A percentile compares a stretch with the other conserved stretches of the same genome.
These are phyloP conservation scores for Pterocles gutturalis DNA, from an alignment of 2,113 vertebrate species.

Conservation along the genomic window DNA sequence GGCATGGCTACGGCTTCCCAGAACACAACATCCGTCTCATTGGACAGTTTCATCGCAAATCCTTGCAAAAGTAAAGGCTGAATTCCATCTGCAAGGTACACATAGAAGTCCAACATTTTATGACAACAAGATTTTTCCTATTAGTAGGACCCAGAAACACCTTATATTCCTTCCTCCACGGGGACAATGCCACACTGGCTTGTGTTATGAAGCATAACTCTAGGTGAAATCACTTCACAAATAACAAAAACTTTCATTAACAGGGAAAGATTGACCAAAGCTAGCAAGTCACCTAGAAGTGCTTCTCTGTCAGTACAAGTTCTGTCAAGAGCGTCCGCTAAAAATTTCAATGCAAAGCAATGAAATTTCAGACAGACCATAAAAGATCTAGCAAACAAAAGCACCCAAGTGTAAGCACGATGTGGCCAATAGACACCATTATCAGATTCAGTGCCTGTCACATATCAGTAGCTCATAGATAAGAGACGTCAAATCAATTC, in stretches of 20 bases:
- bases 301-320: neutral
- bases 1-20: rapidly evolving
- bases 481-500: constrained; percentile 20
- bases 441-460: neutral
- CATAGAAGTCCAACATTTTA: neutral
- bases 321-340: neutral
- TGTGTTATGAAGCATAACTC: neutral
- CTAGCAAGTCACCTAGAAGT: neutral
- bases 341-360: neutral
- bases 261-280: neutral
- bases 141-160: neutral
- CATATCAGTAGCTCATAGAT: neutral
- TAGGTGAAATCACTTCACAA: neutral
- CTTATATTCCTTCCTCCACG: neutral
- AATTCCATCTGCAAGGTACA: neutral
- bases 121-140: neutral
- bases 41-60: neutral
- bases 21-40: neutral
- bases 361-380: neutral
- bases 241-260: neutral
- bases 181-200: neutral
- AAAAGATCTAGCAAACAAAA: constrained; percentile 6
- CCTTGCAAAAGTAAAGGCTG: neutral
- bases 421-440: neutral
- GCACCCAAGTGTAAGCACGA: neutral